A percentile compares a stretch with the other conserved stretches of the same genome.
Evolutionary conservation across 2,888 invertebrate species (phyloP).

Genomic region (Cheiracanthium punctorium): DNA sequence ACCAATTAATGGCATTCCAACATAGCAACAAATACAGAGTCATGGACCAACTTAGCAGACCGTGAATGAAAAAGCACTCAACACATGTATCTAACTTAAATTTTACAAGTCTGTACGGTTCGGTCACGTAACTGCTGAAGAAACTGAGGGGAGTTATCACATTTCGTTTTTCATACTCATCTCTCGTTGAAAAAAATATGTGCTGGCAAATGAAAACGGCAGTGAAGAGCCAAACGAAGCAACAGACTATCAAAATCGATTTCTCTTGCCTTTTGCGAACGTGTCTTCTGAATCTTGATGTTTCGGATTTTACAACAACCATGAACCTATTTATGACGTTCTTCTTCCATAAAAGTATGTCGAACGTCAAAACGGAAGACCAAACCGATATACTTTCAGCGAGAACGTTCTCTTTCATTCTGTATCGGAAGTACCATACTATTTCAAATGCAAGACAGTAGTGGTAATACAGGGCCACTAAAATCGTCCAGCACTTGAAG

Average conservation of each 20-base stretch:
- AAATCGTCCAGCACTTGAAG: conserved; percentile 26
- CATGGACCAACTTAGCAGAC: conserved; percentile 25
- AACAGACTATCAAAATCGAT: background rate
- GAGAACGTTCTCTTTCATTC: conserved; percentile 39
- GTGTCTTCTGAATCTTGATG: background rate
- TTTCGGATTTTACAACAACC: background rate
- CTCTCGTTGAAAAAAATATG: background rate
- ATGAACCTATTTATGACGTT: conserved; percentile 16
- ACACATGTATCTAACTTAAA: conserved; percentile 23
- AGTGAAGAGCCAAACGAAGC: conserved; percentile 25
- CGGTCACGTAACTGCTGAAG: background rate
- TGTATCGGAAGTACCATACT: conserved; percentile 21
- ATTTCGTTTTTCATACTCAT: background rate
- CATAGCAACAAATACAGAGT: conserved; percentile 29
- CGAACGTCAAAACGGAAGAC: conserved; percentile 32
- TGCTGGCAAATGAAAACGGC: conserved; percentile 19
- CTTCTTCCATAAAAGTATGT: conserved; percentile 9
- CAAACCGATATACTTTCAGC: conserved; percentile 41
- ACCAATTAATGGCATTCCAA: conserved; percentile 24
- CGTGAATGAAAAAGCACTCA: conserved; percentile 30
- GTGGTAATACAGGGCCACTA: conserved; percentile 18
- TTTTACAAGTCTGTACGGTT: background rate
- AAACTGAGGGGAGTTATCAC: conserved; percentile 22
- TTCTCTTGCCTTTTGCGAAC: background rate
- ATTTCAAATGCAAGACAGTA: conserved; percentile 31